Conservation (phyloP, 1,140 invertebrate species). For the Drosophila melanica region DNA sequence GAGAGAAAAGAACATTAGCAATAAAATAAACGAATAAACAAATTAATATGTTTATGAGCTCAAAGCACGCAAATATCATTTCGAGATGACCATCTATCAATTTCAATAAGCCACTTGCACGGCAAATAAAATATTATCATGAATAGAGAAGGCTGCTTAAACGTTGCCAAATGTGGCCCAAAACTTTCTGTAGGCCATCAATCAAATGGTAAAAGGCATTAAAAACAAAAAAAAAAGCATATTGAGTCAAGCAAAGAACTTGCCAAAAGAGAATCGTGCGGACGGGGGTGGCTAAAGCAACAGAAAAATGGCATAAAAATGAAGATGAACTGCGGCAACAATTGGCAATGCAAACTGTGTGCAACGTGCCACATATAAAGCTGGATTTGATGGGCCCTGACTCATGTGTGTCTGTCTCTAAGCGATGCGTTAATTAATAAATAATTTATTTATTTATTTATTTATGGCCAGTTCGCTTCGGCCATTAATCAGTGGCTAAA, state of each 20-base stretch:
- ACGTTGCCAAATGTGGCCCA: conserved; percentile 39
- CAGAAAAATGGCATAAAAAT: conserved; percentile 64
- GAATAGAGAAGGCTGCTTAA: conserved; percentile 62
- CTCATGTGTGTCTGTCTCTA: conserved; percentile 20
- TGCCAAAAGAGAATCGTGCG: conserved; percentile 4
- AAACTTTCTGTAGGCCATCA: conserved; percentile 57
- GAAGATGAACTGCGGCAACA: conserved; percentile 68
- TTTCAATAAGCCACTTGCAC: conserved; percentile 56
- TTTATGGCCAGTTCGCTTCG: conserved; percentile 69
- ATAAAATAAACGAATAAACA: conserved; percentile 40
- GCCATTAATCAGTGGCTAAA: conserved; percentile 73
- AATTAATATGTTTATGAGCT: conserved; percentile 55
- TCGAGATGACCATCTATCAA: conserved; percentile 57
- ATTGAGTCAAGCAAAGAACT: conserved; percentile 29
- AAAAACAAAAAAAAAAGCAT: conserved; percentile 15
- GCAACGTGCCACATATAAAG: conserved; percentile 29
- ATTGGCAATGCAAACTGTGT: conserved; percentile 30
- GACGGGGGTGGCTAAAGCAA: neutral
- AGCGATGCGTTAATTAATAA: conserved; percentile 78
- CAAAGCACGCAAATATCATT: conserved; percentile 7
- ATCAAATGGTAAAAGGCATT: conserved; percentile 54
- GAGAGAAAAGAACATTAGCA: conserved; percentile 1
- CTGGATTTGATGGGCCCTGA: conserved; percentile 53
- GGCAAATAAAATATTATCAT: conserved; percentile 33
- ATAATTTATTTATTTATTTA: conserved; percentile 74